Conservation (phyloP, 2,797 vertebrate genomes). For the Pristis pectinata region DNA sequence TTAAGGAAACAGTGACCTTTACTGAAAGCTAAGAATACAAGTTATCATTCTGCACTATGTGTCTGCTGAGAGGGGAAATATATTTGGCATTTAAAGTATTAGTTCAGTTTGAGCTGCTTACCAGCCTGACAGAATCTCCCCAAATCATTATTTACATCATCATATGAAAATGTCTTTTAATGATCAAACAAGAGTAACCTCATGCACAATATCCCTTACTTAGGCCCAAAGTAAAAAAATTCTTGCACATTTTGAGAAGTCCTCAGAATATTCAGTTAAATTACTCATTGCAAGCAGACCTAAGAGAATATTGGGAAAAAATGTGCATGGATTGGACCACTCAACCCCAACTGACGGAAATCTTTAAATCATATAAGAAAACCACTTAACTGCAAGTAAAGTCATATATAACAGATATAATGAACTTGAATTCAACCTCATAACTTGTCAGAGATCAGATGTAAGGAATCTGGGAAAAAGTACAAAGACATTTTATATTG, state of each 20-base stretch:
- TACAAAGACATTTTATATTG: too few species aligned
- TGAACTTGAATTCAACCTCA: too few species aligned
- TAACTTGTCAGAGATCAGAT: too few species aligned
- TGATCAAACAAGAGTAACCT: background rate
- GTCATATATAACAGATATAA: too few species aligned
- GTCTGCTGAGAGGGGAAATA: background rate
- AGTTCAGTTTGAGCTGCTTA: background rate
- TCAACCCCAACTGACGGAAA: background rate
- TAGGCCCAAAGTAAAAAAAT: background rate
- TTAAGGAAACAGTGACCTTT: background rate
- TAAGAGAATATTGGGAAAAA: too few species aligned
- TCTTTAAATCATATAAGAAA: background rate
- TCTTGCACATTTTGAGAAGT: background rate
- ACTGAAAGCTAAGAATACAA: background rate
- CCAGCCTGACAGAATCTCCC: background rate
- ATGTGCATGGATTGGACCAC: background rate
- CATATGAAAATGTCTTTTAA: background rate
- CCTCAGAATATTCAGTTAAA: too few species aligned
- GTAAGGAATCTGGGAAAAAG: too few species aligned
- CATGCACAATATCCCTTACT: background rate
- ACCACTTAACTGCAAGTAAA: too few species aligned
- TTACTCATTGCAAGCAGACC: too few species aligned
- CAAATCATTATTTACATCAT: background rate
- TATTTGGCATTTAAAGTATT: background rate
- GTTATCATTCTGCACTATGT: background rate